These are phyloP conservation scores for Coelinius sp. DNA, from an alignment of 2,888 invertebrate species.

Conservation along the genomic window DNA sequence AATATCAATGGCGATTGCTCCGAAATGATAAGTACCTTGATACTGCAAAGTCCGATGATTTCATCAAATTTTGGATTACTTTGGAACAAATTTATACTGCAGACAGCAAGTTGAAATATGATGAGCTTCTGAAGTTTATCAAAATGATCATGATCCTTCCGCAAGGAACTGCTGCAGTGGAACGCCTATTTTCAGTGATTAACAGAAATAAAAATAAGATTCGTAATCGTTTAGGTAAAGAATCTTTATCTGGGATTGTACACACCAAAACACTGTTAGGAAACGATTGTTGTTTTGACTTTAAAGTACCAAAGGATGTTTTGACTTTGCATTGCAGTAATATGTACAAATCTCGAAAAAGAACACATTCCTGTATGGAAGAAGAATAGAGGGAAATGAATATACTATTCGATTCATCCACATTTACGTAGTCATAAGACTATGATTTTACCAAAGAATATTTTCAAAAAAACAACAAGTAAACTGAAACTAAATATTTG, in stretches of 20 bases:
- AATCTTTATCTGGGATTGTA: background rate
- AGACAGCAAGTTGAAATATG: background rate
- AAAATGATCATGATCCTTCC: background rate
- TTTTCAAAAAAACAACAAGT: too few relatives aligned
- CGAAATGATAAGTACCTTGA: background rate
- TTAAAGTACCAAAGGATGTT: background rate
- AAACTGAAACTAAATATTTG: too few relatives aligned
- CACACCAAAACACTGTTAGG: background rate
- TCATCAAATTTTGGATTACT: background rate
- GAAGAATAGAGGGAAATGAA: too few relatives aligned
- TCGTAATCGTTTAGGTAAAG: background rate
- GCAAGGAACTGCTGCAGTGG: background rate
- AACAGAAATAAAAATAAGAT: background rate
- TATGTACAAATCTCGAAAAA: background rate
- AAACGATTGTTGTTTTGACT: background rate
- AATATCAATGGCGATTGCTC: background rate
- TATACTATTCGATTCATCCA: too few relatives aligned
- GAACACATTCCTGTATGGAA: too few relatives aligned
- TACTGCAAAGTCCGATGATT: background rate
- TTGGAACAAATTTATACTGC: background rate
- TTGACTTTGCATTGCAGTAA: background rate
- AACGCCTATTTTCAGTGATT: background rate
- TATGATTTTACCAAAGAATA: too few relatives aligned
- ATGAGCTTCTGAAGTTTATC: too few relatives aligned
- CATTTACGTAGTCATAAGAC: too few relatives aligned